Evolutionary conservation across 2,888 invertebrate species (phyloP).

Genomic region (Acrobasis repandana): DNA sequence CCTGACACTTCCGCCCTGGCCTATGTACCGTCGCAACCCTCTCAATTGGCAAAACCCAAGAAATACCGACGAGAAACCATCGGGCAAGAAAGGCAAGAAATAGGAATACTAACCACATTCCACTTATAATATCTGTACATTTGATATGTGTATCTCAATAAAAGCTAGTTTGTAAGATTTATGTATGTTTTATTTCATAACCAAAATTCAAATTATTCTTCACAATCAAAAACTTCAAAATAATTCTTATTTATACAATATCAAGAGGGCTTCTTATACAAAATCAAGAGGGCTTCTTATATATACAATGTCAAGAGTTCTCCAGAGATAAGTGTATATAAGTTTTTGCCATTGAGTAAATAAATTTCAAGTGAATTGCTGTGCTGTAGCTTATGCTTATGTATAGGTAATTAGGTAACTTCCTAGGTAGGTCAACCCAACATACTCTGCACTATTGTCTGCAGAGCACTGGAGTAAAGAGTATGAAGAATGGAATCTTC

Average conservation of each 20-base stretch:
- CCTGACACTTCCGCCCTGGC: conserved; percentile 97
- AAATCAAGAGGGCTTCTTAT: neutral
- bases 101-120: conserved; percentile 34
- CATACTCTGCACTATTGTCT: too few species aligned
- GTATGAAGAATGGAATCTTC: too few species aligned
- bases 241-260: neutral
- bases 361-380: too few species aligned
- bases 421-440: too few species aligned
- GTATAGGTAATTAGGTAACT: too few species aligned
- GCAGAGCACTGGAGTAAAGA: too few species aligned
- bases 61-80: conserved; percentile 67
- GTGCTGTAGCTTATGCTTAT: too few species aligned
- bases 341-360: too few species aligned
- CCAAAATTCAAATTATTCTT: neutral
- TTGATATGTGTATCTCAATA: conserved; percentile 30
- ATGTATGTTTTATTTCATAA: conserved; percentile 31
- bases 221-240: neutral
- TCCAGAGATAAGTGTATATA: too few species aligned
- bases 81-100: conserved; percentile 82
- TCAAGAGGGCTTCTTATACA: neutral
- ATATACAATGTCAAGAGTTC: neutral
- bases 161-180: conserved; percentile 45
- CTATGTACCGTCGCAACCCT: conserved; percentile 94
- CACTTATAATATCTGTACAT: neutral
- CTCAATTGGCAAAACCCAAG: conserved; percentile 94